Percentiles rank a stretch among this genome's conserved stretches.
These are phyloP conservation scores for Heliconius erato DNA, from an alignment of 2,888 invertebrate species.

Conservation along the genomic window DNA sequence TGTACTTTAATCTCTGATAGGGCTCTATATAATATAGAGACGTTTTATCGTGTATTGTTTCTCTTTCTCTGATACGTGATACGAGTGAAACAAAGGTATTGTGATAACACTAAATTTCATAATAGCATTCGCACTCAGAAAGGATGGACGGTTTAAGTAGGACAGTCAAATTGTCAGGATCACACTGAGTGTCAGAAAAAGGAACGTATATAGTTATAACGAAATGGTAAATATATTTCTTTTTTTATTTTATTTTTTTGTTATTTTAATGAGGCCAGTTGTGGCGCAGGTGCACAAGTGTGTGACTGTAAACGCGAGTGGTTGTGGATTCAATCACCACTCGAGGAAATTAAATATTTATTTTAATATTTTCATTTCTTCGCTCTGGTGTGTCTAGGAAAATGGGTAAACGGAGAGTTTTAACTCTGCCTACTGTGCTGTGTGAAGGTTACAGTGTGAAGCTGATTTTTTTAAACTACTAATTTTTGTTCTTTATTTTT, in stretches of 20 bases:
- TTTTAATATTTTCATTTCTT: too few species aligned
- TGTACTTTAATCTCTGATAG: slow-evolving; percentile 52
- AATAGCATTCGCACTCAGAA: slow-evolving; percentile 63
- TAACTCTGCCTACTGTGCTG: too few species aligned
- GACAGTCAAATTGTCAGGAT: slow-evolving; percentile 72
- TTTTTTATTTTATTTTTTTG: slow-evolving; percentile 11
- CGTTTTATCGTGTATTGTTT: slow-evolving; percentile 47
- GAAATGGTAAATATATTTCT: slow-evolving; percentile 68
- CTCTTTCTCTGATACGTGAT: slow-evolving; percentile 52
- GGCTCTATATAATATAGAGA: slow-evolving; percentile 45
- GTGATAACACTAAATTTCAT: slow-evolving; percentile 62
- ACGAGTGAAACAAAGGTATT: slow-evolving; percentile 53
- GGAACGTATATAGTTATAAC: slow-evolving; percentile 43
- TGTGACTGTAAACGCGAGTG: too few species aligned
- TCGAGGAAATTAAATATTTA: too few species aligned
- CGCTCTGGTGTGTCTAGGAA: too few species aligned
- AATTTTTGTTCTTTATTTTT: not conserved
- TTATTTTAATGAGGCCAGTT: too few species aligned
- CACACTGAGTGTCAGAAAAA: slow-evolving; percentile 28
- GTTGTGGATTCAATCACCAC: too few species aligned
- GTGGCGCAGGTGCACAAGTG: too few species aligned
- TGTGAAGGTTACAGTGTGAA: too few species aligned
- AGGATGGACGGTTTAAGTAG: slow-evolving; percentile 64
- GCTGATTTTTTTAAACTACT: too few species aligned
- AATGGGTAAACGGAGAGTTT: too few species aligned